Conservation (phyloP, 2,888 invertebrate species). For the Catocala nupta region DNA sequence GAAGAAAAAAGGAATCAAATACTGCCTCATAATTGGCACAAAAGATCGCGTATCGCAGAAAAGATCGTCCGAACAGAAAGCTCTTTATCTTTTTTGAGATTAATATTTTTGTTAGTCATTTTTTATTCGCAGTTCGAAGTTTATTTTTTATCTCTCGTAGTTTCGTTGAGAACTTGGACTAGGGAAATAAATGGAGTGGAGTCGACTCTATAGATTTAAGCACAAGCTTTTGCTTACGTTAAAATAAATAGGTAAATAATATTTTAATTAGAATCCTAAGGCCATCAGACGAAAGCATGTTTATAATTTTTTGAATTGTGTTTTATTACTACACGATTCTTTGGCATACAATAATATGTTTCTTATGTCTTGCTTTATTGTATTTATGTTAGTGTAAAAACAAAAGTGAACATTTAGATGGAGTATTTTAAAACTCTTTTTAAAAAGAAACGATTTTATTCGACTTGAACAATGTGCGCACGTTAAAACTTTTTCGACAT, state of each 20-base stretch:
- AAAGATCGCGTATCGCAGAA: slow-evolving; percentile 80
- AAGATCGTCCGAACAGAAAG: slow-evolving; percentile 69
- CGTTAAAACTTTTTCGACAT: neutral
- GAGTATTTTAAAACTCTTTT: too few species aligned
- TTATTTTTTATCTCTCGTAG: slow-evolving; percentile 74
- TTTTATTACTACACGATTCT: too few species aligned
- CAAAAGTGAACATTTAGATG: too few species aligned
- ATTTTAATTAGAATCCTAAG: too few species aligned
- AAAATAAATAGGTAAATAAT: too few species aligned
- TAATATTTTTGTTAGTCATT: slow-evolving; percentile 77
- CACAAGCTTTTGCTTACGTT: too few species aligned
- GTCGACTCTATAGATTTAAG: neutral
- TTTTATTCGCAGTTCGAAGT: slow-evolving; percentile 72
- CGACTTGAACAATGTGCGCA: too few species aligned
- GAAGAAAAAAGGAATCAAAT: slow-evolving; percentile 61
- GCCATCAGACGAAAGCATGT: too few species aligned
- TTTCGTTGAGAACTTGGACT: slow-evolving; percentile 59
- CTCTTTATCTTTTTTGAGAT: slow-evolving; percentile 77
- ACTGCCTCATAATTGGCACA: slow-evolving; percentile 83
- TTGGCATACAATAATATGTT: too few species aligned
- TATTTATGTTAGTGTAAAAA: neutral
- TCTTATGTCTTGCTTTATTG: too few species aligned
- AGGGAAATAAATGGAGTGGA: slow-evolving; percentile 58
- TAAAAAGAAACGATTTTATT: neutral
- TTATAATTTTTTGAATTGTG: too few species aligned